Percentiles rank a stretch among this genome's conserved stretches.
Conservation (phyloP, 2,797 vertebrate genomes). For the Tapera naevia region DNA sequence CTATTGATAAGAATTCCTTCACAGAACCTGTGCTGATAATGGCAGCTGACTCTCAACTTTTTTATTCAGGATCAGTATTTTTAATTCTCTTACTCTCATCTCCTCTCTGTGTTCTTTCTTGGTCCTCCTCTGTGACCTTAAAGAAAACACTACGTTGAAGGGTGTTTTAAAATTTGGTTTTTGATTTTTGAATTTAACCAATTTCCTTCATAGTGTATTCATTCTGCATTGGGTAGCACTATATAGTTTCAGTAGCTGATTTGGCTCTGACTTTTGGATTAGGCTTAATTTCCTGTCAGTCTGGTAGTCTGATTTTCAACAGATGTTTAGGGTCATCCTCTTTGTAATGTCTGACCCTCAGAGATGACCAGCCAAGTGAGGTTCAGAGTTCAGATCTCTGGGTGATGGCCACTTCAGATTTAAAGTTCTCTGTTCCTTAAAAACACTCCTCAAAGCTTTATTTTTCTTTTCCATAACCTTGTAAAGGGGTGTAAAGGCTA, state of each 20-base stretch:
- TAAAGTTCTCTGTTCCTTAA: neutral
- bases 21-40: neutral
- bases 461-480: neutral
- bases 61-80: neutral
- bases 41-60: neutral
- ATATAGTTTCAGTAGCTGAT: slow-evolving; percentile 24
- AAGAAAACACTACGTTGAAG: neutral
- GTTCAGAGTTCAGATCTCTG: slow-evolving; percentile 24
- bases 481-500: neutral
- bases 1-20: neutral
- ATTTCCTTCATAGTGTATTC: neutral
- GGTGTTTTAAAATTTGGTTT: neutral
- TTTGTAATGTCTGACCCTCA: neutral
- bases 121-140: neutral
- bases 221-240: neutral
- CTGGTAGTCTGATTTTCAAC: slow-evolving; percentile 26
- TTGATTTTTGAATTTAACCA: neutral
- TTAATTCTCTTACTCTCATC: neutral
- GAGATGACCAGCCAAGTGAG: neutral
- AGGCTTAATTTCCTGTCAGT: neutral
- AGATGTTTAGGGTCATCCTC: slow-evolving; percentile 6
- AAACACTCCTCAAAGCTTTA: neutral
- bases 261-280: slow-evolving; percentile 13
- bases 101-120: neutral
- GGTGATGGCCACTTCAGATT: neutral